Evolutionary conservation across 2,888 invertebrate species (phyloP), one percentile per base, ranked within the genome.

Genomic region (Tenthredo livida): DNA sequence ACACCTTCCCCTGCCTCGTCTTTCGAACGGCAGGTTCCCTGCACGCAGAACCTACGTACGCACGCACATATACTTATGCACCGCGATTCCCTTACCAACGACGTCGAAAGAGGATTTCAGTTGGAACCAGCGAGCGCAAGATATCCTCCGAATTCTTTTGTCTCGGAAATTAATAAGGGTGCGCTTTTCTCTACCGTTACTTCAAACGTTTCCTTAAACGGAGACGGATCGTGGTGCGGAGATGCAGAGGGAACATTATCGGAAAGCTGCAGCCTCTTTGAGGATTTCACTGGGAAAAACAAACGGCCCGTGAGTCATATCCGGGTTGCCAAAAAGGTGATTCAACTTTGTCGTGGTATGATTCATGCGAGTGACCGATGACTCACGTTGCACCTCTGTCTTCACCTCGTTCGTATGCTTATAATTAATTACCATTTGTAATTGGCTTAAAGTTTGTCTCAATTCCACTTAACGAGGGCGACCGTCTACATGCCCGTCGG

Each of bases 291-390:
- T 29, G 17, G 6, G 6, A 33, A 77, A 77, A 54, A 77, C 29
- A 77, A 77, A 43, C 67, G 29, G 43, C 21, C 29, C 61, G 61
- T 80, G 80, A 80, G 40, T 80, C 80, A 80, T 40, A 73, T 73
- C 21, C 80, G 37, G 40, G 37, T 80, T 58, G 80, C 80, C 40
- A 80, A 80, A 80, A 80, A 80, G 80, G 80, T 80, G 80, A 80
- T 40, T 80, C 80, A 80, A 80, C 58, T 61, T 80, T 61, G 12
- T 40, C 40, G 21, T 17, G 43, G 50, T 50, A 50, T 77, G 77
- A 77, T 77, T 77, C 77, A 77, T 29, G 67, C 67, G 50, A 77
- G n/a, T 77, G 77, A 54, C 77, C 77, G 77, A 77, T 77, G 77
- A 77, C 50, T 77, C 77, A 77, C 72, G 40, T n/a, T 73, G 40